Evolutionary conservation across 2,888 invertebrate genomes (phyloP).

Genomic region (Erannis defoliaria): DNA sequence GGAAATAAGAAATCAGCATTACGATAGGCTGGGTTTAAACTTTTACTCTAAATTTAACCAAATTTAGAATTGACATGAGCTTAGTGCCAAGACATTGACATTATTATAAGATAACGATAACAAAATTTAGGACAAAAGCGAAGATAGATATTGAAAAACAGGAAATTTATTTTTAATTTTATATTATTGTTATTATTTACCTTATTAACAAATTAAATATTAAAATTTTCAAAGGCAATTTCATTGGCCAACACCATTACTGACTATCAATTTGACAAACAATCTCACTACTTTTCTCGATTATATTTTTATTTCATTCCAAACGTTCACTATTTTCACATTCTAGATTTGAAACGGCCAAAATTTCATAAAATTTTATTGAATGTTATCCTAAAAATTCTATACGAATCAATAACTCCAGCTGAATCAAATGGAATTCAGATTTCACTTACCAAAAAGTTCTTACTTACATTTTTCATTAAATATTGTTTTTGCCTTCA

Average conservation of each 20-base stretch:
- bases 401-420: background rate
- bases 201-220: conserved; percentile 51
- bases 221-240: conserved; percentile 72
- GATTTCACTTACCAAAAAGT: conserved; percentile 24
- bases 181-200: conserved; percentile 27
- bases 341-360: conserved; percentile 30
- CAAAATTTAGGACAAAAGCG: conserved; percentile 59
- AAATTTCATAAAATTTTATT: conserved; percentile 7
- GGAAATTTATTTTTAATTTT: conserved; percentile 30
- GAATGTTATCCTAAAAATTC: background rate
- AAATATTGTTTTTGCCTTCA: conserved; percentile 27
- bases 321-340: conserved; percentile 28
- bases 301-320: conserved; percentile 39
- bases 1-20: conserved; percentile 66
- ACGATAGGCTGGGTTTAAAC: conserved; percentile 80
- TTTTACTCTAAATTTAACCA: conserved; percentile 49
- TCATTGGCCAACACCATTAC: conserved; percentile 67
- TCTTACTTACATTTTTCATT: conserved; percentile 16
- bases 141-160: conserved; percentile 40
- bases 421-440: conserved; percentile 24
- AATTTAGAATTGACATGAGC: conserved; percentile 67
- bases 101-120: conserved; percentile 41
- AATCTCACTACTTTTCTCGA: conserved; percentile 51
- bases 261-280: conserved; percentile 55
- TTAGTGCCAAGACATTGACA: conserved; percentile 59